Evolutionary conservation across 2,888 invertebrate species (phyloP).

Genomic region (Phorcus lineatus): DNA sequence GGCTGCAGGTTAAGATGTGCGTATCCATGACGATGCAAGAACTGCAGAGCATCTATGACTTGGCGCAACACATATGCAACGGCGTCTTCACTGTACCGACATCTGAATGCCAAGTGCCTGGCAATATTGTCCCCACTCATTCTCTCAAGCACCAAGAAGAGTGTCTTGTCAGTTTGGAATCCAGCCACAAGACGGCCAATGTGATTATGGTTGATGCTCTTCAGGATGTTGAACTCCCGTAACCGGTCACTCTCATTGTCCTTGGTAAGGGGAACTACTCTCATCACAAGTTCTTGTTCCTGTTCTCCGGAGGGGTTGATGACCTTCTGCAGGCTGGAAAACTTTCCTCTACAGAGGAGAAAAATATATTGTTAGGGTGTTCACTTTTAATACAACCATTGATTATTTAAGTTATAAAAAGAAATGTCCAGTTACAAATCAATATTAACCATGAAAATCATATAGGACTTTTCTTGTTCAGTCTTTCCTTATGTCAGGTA

Average conservation of each 20-base stretch:
- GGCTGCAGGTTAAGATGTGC: slow-evolving; percentile 84
- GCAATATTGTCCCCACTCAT: slow-evolving; percentile 92
- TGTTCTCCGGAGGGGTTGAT: slow-evolving; percentile 28
- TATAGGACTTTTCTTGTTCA: no score
- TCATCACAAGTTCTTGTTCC: neutral
- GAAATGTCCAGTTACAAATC: no score
- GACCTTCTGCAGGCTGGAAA: slow-evolving; percentile 71
- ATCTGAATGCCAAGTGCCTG: slow-evolving; percentile 89
- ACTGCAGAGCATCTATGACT: slow-evolving; percentile 80
- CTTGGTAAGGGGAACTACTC: slow-evolving; percentile 74
- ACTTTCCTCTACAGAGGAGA: slow-evolving; percentile 82
- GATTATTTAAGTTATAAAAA: no score
- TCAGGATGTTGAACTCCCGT: slow-evolving; percentile 88
- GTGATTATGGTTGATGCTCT: slow-evolving; percentile 88
- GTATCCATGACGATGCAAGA: slow-evolving; percentile 92
- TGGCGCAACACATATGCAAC: slow-evolving; percentile 89
- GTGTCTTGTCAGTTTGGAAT: slow-evolving; percentile 74
- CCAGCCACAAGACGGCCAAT: slow-evolving; percentile 80
- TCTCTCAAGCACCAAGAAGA: slow-evolving; percentile 76
- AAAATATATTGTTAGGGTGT: neutral
- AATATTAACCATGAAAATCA: no score
- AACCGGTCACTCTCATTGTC: slow-evolving; percentile 79
- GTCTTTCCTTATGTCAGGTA: no score
- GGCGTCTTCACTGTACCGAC: slow-evolving; percentile 94
- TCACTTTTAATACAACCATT: no score